Evolutionary conservation across 1,140 invertebrate genomes (phyloP), one percentile per base, ranked within the genome.

Genomic region (Melitaea cinxia): DNA sequence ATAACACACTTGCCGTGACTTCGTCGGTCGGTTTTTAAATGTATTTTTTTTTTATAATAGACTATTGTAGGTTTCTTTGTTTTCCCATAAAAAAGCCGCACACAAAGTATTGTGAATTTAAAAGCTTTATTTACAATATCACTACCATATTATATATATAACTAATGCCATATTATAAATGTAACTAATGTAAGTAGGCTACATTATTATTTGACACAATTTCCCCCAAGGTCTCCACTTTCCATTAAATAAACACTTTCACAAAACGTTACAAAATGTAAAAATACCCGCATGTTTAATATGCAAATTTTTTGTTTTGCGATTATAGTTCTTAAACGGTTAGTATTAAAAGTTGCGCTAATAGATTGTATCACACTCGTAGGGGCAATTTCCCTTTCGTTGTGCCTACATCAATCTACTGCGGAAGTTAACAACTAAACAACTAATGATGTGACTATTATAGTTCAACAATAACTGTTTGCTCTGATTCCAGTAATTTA

Each of bases 331-430:
- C 62, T 37, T 60, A 52, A 12, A 21, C 37, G 39, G 50, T 60
- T 7, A 6, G 15, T 9, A 17, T 7, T 17, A 42, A 42, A 15
- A 61, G 30, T 66, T 66, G 19, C 17, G 12, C 50, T 67, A 67
- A 55, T 39, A 47, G 37, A 35, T 47, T 39, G 37, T 55, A 64
- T 47, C 65, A 70, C 52, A 63, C 63, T 39, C 55, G 33, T 70
- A 21, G 65, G 65, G 66, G 63, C 72, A 77, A 77, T 77, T 73
- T 77, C 69, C 68, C 72, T 73, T 75, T 77, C 63, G 66, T 66
- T 70, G 71, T 68, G 55, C 70, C 65, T 61, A 53, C 59, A 70
- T 72, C 67, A 76, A 76, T 73, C 67, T 60, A 65, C 68, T 68
- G 72, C 65, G 70, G 71, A 73, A 66, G 64, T 69, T 72, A 59